Evolutionary conservation across 2,888 invertebrate genomes (phyloP), one percentile per base, ranked within the genome.

Genomic region (Mycalesis mineus): DNA sequence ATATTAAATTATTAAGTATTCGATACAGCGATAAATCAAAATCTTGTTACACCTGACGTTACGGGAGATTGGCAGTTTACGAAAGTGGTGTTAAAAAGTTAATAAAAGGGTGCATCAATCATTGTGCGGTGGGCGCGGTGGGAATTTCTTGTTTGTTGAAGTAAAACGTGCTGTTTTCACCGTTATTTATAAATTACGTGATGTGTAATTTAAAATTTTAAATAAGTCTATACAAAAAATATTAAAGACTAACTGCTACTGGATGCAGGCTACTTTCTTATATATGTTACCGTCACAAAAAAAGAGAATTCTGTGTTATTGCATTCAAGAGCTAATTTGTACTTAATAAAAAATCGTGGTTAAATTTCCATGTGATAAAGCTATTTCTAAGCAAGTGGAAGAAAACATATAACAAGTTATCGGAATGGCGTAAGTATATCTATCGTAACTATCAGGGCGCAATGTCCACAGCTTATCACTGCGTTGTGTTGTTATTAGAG

Each of bases 31-130:
- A 42, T 42, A 28, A 42, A 42, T 31, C 14, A 47, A 47, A 47
- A 33, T 9, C 47, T 47, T 15, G 47, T 47, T 33, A 47, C 1
- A 17, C 1, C 7, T 7, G 28, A 28, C 42, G 22, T 8, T 11
- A 2, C n/a, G 28, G 6, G 7, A n/a, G 7, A 7, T 14, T 4
- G n/a, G 1, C 7, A 42, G n/a, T 13, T 22, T 13, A 22, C 15
- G 33, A 17, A 47, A 31, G n/a, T 47, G 15, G 11, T n/a, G n/a
- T 11, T 11, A 47, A 33, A 47, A 33, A 33, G 47, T 47, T 4
- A 47, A 47, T 29, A 45, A 45, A 42, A 42, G 9, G 22, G 42
- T n/a, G 22, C 14, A 47, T 47, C 47, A 15, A 47, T 47, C 47
- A 47, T 33, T 28, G 15, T 17, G 13, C 47, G n/a, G 42, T 31